These are phyloP conservation scores for Pithys albifrons DNA, from an alignment of 2,113 vertebrate genomes.

Conservation along the genomic window DNA sequence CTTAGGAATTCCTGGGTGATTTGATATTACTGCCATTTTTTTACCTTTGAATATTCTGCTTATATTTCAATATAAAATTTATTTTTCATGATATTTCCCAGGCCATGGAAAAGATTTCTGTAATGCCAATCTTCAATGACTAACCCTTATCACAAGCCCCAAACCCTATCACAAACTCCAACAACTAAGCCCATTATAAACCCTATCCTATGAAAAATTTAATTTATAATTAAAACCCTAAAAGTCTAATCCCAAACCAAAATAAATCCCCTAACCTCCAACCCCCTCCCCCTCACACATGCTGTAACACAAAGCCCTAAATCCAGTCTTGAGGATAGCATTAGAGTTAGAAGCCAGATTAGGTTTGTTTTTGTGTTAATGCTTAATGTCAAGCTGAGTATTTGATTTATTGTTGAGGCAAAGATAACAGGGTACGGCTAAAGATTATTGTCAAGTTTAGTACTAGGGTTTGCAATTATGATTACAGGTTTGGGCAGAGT, in stretches of 20 bases:
- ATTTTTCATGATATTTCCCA: background rate
- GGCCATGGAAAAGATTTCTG: background rate
- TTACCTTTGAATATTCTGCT: background rate
- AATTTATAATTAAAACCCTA: background rate
- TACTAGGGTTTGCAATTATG: background rate
- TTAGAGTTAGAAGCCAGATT: background rate
- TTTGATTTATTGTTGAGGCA: background rate
- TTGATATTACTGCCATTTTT: background rate
- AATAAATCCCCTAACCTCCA: background rate
- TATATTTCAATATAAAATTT: background rate
- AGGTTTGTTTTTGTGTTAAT: background rate
- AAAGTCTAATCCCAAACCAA: background rate
- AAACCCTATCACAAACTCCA: background rate
- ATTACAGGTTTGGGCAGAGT: background rate
- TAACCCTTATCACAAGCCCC: background rate
- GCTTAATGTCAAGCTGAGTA: background rate
- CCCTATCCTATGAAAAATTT: background rate
- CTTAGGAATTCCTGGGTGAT: background rate
- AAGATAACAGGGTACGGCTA: background rate
- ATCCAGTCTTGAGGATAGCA: background rate
- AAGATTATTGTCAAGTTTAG: background rate
- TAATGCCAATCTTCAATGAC: background rate
- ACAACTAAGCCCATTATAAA: background rate
- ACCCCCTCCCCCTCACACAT: fast-evolving
- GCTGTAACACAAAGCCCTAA: background rate